Base-by-base conservation (phyloP, 2,113 vertebrate genomes). In the Chionodraco myersi region DNA sequence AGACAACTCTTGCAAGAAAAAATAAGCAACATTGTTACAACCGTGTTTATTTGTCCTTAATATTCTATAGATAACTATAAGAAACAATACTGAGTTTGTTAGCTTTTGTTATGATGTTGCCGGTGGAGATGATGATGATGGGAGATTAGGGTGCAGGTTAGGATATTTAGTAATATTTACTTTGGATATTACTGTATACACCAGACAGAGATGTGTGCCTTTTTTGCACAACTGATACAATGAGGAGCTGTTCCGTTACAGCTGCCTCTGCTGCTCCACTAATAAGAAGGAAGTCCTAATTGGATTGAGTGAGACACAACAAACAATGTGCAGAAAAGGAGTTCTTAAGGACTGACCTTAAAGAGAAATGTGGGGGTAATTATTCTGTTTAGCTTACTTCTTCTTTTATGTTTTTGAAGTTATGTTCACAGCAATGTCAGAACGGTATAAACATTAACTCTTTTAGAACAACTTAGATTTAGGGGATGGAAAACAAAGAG, bases 131-230 rank as follows among this genome's bases (percentile, higher is more conserved):
- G 57, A 66, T 51, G 70, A 74, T 51, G 70, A 74, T 69, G 62
- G 45, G 60, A 30, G 82, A 63, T 52, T 81, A 77, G 63, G 67
- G 14, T 45, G 61, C 67, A 59, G 48, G 53, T 79, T 60, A 68
- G 65, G 69, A 53, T 60, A 58, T 72, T 30, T 2, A 30, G 30
- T 18, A 52, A 10, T n/a, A 30, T 41, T 45, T 64, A 26, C 14
- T 57, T 18, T 30, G 47, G 10, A 15, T 52, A 12, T 66, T 48
- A 68, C 16, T 56, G 14, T 12, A 30, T 18, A 30, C 49, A 72
- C 26, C 18, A 59, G 12, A 54, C 4, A 64, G 23, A 51, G 23
- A 44, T 60, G 41, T 18, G 9, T 71, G n/a, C 26, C 47, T 71
- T 58, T 26, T 60, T 9, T 65, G 54, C 21, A 45, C 23, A 68